Evolutionary conservation across 1,140 invertebrate species (phyloP).

Genomic region (Muscidifurax raptorellus): DNA sequence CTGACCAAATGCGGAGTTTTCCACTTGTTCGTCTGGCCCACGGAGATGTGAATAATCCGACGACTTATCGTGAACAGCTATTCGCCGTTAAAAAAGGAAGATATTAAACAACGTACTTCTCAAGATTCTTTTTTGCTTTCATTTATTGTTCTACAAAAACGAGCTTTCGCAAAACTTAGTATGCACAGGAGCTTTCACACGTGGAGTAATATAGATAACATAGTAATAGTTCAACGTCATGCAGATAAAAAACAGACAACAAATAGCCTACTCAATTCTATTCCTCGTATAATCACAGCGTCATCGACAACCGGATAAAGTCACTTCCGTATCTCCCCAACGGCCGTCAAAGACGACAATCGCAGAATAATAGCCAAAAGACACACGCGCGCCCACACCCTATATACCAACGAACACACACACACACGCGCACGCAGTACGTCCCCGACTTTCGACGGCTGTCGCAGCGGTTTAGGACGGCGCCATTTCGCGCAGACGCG

Average conservation of each 20-base stretch:
- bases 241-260: too few relatives aligned
- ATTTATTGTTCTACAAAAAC: too few relatives aligned
- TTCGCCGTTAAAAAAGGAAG: background rate
- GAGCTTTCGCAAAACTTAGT: too few relatives aligned
- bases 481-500: background rate
- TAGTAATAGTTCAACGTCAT: too few relatives aligned
- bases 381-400: background rate
- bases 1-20: background rate
- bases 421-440: background rate
- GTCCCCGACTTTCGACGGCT: background rate
- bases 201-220: too few relatives aligned
- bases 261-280: too few relatives aligned
- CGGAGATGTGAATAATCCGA: background rate
- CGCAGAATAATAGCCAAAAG: background rate
- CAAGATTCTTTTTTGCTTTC: too few relatives aligned
- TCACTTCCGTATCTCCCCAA: background rate
- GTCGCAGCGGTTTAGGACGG: background rate
- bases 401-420: too few relatives aligned
- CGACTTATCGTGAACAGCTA: background rate
- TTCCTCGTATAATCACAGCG: too few relatives aligned
- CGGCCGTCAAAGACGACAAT: background rate
- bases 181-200: too few relatives aligned
- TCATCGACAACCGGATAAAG: background rate
- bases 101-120: too few relatives aligned
- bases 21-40: background rate